phyloP scores from a whole-genome alignment of 2,113 vertebrate species.

The Nesogale talazaci region DNA sequence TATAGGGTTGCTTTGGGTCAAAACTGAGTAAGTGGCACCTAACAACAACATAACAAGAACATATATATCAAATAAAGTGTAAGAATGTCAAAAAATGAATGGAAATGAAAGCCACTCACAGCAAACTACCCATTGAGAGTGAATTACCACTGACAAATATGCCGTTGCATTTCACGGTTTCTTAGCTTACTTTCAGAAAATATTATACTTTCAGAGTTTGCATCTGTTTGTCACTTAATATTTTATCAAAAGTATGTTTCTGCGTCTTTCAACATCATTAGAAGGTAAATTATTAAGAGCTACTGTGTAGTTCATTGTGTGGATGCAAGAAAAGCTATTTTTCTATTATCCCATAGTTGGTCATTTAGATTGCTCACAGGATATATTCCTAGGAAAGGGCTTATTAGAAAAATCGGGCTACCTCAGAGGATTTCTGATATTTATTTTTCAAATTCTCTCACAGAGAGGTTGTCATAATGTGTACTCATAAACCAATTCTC shows the following conservation, averaged over 20 bases:
- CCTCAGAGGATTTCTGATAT: neutral
- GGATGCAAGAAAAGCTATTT: neutral
- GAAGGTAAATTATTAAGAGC: neutral
- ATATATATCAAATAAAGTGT: neutral
- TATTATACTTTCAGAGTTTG: neutral
- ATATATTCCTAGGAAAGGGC: neutral
- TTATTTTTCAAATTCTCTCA: neutral
- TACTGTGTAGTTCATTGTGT: neutral
- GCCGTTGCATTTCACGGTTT: neutral
- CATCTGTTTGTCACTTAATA: constrained; percentile 12
- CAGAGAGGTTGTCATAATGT: neutral
- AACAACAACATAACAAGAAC: neutral
- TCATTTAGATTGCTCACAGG: neutral
- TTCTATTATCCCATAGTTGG: neutral
- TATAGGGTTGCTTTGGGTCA: no score
- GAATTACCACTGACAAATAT: neutral
- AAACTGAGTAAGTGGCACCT: no score
- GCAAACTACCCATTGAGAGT: neutral
- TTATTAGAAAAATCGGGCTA: neutral
- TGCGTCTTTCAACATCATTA: neutral
- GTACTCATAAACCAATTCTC: neutral
- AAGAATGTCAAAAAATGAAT: neutral
- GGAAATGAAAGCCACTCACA: neutral
- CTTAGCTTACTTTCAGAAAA: neutral
- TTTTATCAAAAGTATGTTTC: neutral